Base-by-base conservation (phyloP, 2,888 invertebrate genomes). In the Lycia hirtaria region DNA sequence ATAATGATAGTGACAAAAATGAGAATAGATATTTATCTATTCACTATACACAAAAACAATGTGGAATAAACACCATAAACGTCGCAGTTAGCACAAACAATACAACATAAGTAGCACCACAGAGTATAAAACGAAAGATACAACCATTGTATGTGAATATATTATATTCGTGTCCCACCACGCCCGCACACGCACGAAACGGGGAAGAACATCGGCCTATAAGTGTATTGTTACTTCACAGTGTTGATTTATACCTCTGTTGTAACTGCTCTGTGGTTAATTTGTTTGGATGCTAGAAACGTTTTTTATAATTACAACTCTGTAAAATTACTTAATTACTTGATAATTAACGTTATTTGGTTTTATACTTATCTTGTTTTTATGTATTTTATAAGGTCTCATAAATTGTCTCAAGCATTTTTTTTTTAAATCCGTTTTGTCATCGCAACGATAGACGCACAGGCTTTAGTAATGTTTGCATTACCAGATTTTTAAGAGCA, bases 131-230 rank as follows among this genome's bases (percentile, higher is more conserved):
- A 28, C 30, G 10, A 6, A 30, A 49, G 37, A 56, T 38, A 67
- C 65, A 63, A 68, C 62, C 60, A 50, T 49, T 59, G 64, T 41
- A 59, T 52, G 53, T 54, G 62, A 71, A 68, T 70, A 71, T 51
- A 73, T 68, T 71, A 69, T 60, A 70, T 60, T 62, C 63, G 53
- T 48, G 53, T 44, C 50, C 49, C 17, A 50, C 59, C 56, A 59
- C 58, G 52, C 57, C 57, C 32, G 52, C 12, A 10, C 12, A 48
- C 32, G 37, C 41, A 48, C 37, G n/a, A 43, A 47, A 58, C 26
- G 52, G 43, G 43, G 24, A 40, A 44, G 35, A 48, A 56, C 38
- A 2, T 10, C 19, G 19, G 10, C 12, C 1, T 20, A 4, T 26
- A 12, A 9, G 14, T 10, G 33, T 15, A 48, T 58, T 58, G 57